Evolutionary conservation across 2,888 invertebrate species (phyloP).

Genomic region (Lycocerus yunnanus): DNA sequence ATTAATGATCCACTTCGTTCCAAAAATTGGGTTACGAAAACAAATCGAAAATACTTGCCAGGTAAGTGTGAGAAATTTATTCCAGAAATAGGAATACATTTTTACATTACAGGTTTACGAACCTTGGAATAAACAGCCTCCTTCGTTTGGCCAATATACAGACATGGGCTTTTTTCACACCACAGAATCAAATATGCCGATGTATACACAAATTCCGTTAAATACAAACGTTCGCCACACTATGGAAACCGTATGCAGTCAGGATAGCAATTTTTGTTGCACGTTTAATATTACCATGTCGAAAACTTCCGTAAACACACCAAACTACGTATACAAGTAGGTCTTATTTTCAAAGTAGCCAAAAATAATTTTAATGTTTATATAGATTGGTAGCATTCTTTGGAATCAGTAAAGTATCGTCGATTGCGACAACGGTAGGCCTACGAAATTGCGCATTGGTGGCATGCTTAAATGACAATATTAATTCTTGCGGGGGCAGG

Average conservation of each 20-base stretch:
- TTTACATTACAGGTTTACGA: slow-evolving; percentile 4
- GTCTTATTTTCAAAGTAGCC: background rate
- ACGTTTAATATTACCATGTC: slow-evolving; percentile 9
- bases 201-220: slow-evolving; percentile 26
- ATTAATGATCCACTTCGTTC: slow-evolving; percentile 32
- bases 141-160: slow-evolving; percentile 1
- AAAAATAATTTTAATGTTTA: background rate
- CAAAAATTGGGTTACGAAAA: slow-evolving; percentile 16
- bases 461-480: slow-evolving; percentile 31
- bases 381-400: slow-evolving; percentile 35
- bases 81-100: background rate
- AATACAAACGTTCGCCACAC: slow-evolving; percentile 12
- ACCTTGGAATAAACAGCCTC: background rate
- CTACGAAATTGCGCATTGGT: slow-evolving; percentile 37
- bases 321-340: slow-evolving; percentile 20
- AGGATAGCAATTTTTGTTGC: slow-evolving; percentile 17
- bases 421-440: slow-evolving; percentile 23
- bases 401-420: slow-evolving; percentile 29
- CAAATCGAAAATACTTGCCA: slow-evolving; percentile 11
- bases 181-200: slow-evolving; percentile 20
- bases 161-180: slow-evolving; percentile 22
- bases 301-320: background rate
- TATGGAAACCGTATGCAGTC: slow-evolving; percentile 12
- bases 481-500: slow-evolving; percentile 28
- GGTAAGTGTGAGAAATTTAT: no score